Base-by-base conservation (phyloP, 2,888 invertebrate genomes). In the Syrphus vitripennis region DNA sequence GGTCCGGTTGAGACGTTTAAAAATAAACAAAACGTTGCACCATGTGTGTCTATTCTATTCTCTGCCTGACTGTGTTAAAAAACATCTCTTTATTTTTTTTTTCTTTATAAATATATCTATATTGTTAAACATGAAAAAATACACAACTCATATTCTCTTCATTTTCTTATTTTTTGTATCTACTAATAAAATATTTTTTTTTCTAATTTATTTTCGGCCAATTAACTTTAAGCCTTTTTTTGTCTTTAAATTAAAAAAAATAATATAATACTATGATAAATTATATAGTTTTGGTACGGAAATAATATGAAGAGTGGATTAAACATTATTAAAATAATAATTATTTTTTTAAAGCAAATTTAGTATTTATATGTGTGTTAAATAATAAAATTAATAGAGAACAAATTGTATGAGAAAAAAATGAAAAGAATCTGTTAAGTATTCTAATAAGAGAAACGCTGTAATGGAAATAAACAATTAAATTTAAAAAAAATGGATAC, bases 281-380 rank as follows among this genome's bases (percentile, higher is more conserved):
- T 57, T 4, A 12, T 42, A 45, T 71, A 50, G 59, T 53, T 74
- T 57, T 83, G 45, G 55, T 65, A 65, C 42, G 50, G 40, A 79
- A 75, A 57, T 31, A 78, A 71, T 77, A 70, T 29, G 59, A 80
- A 65, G 24, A 63, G 76, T 84, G 80, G 67, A 80, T 72, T 80
- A 61, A 75, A 75, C 69, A 71, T 70, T 80, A 75, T 65, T 84
- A 70, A 80, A 74, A 79, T 72, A 84, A 59, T 80, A 80, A 76
- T 71, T 84, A 71, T 84, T 84, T 84, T 81, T 84, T 53, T 84
- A 77, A 57, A 84, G 69, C 59, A 81, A 84, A 77, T 81, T 65
- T 72, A 84, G 81, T 84, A 84, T 84, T 84, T 84, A 84, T 84
- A 75, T 75, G 70, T 84, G 80, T 84, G 83, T 84, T 80, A 80